Evolutionary conservation across 2,888 invertebrate species (phyloP), one percentile per base, ranked within the genome.

Genomic region (Balanococcus diminutus): DNA sequence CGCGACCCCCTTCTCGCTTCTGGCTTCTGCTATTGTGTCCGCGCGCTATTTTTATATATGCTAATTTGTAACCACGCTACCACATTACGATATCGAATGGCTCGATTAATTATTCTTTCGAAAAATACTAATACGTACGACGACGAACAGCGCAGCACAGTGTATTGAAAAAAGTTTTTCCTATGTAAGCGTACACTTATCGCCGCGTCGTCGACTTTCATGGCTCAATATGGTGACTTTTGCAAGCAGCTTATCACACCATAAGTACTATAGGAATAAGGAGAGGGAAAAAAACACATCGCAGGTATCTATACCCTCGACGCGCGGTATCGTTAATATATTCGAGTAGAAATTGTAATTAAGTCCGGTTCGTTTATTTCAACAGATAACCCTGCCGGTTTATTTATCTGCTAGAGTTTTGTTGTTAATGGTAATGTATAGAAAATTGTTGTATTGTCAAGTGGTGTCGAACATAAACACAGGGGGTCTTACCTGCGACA

Each of bases 401-500:
- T 81, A 32, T 81, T 81, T 81, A 39, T 39, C 36, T 16, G 1
- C 16, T 9, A 11, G 72, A 81, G 36, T 39, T 36, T 46, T 31
- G 31, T 82, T 56, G 82, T 82, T 51, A 84, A 84, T 36, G 84
- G 84, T 84, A 84, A 84, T 72, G 84, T 72, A 84, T 36, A 67
- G 84, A 84, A 84, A 84, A 84, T 84, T 84, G 72, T 72, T 84
- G 84, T 84, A 84, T 84, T 84, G 84, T 84, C 56, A 84, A 72
- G 56, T 36, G 61, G 84, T 84, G 84, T 84, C 25, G 72, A 84
- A 84, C 84, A 31, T 8, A 25, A 36, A 28, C 67, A 28, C 84
- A 67, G 84, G 84, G 84, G 84, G 84, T 84, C 84, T 67, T 84
- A 84, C 84, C 84, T 84, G 84, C 51, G 19, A 56, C 42, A 22